These are phyloP conservation scores for Ammodramus savannarum DNA, from an alignment of 2,113 vertebrate genomes.

Conservation along the genomic window DNA sequence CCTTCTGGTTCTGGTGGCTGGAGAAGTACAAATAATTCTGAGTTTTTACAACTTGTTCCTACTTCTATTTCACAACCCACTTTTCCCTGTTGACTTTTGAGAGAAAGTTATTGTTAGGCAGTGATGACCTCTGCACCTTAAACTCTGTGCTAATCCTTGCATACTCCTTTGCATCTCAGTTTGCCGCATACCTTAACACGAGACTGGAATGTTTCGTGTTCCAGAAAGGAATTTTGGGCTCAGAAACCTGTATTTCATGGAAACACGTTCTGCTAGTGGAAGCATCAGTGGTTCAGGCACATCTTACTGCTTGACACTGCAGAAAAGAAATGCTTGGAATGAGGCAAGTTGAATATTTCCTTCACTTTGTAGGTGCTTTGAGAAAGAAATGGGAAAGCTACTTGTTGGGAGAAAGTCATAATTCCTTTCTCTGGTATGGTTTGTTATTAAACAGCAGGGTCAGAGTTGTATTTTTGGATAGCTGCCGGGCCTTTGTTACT, in stretches of 20 bases:
- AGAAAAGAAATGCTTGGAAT: slow-evolving; percentile 29
- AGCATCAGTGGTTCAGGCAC: neutral
- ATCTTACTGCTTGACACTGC: neutral
- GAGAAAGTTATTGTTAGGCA: slow-evolving; percentile 30
- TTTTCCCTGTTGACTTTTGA: slow-evolving; percentile 3
- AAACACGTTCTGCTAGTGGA: neutral
- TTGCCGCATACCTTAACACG: neutral
- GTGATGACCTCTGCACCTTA: slow-evolving; percentile 47
- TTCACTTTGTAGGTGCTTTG: neutral
- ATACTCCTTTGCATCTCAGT: slow-evolving; percentile 18
- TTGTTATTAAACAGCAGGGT: neutral
- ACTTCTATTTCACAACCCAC: slow-evolving; percentile 15
- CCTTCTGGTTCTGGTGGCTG: neutral
- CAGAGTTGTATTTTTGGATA: neutral
- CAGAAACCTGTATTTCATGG: slow-evolving; percentile 31
- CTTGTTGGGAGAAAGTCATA: neutral
- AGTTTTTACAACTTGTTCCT: neutral
- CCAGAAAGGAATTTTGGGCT: slow-evolving; percentile 41
- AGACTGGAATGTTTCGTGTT: neutral
- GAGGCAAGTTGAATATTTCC: neutral
- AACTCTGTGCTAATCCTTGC: slow-evolving; percentile 29
- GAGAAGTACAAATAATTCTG: neutral
- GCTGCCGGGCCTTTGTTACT: slow-evolving; percentile 19
- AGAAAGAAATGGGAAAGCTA: neutral
- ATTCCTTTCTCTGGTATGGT: neutral